These are phyloP conservation scores for Anastrepha ludens DNA, from an alignment of 1,140 invertebrate species.

Conservation along the genomic window DNA sequence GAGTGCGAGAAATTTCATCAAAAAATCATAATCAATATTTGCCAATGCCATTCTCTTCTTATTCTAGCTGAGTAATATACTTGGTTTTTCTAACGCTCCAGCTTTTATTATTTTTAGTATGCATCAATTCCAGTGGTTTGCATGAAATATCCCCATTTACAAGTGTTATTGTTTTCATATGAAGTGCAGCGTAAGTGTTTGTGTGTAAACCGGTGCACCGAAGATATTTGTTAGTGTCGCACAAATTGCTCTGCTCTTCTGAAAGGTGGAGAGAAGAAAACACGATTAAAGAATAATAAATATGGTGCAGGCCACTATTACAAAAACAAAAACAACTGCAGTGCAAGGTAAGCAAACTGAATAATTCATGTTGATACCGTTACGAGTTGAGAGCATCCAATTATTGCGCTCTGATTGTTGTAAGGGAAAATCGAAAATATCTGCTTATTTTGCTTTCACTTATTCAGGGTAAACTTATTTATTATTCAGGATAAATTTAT, in stretches of 20 bases:
- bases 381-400: neutral
- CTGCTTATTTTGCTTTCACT: no score
- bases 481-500: no score
- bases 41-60: slow-evolving; percentile 57
- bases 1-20: slow-evolving; percentile 95
- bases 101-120: neutral
- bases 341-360: neutral
- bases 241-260: neutral
- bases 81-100: neutral
- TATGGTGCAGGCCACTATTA: neutral
- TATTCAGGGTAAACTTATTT: no score
- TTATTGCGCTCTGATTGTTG: neutral
- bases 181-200: neutral
- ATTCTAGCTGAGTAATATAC: neutral
- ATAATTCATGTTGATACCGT: neutral
- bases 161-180: neutral
- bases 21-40: slow-evolving; percentile 93
- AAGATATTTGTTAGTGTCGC: neutral
- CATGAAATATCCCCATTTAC: neutral
- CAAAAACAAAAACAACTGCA: neutral
- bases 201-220: neutral
- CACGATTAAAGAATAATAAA: neutral
- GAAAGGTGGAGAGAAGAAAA: slow-evolving; percentile 1
- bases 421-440: no score
- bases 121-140: neutral